Evolutionary conservation across 2,113 vertebrate species (phyloP), one percentile per base, ranked within the genome.

Genomic region (Calidris pygmaea): DNA sequence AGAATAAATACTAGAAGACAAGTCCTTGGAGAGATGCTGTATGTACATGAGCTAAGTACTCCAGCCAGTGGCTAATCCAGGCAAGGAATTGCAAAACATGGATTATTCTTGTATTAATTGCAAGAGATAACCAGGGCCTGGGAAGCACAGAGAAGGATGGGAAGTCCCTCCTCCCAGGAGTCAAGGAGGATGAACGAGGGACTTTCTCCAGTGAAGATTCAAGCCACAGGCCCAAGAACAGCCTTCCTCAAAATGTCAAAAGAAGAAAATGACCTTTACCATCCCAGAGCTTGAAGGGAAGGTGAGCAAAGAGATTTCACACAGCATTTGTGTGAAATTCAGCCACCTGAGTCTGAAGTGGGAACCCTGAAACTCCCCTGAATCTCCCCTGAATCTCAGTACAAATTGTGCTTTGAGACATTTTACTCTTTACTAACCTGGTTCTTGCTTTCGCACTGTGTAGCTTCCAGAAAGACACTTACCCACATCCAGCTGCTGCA

Each of bases 1-100:
- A 94, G 95, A 96, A 97, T 97, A 97, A 98, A 97, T 94, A 97
- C 94, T 58, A 95, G 89, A 72, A 93, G 95, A 97, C 80, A 89
- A 92, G 92, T 85, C 96, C 84, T 86, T 62, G 10, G 96, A 97
- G 97, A 94, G 90, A 95, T 89, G 52, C 71, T 82, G 24, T 73
- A 84, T 89, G 77, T 90, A 93, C 96, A 93, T 1, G 39, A 93
- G 93, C 94, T 95, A 94, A 97, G 75, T 35, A 87, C 95, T 93
- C 90, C 60, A 97, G 94, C 84, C 94, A 87, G 94, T 3, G 63
- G 48, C 85, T 98, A 97, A 97, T 94, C 91, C 95, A 95, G 80
- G 65, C 80, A 90, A 97, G 85, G 93, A 81, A 94, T 94, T 95
- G 90, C 78, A 91, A 91, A 94, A 85, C 96, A 90, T 48, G 82